Base-by-base conservation (phyloP, 2,888 invertebrate genomes). In the Balanococcus diminutus region DNA sequence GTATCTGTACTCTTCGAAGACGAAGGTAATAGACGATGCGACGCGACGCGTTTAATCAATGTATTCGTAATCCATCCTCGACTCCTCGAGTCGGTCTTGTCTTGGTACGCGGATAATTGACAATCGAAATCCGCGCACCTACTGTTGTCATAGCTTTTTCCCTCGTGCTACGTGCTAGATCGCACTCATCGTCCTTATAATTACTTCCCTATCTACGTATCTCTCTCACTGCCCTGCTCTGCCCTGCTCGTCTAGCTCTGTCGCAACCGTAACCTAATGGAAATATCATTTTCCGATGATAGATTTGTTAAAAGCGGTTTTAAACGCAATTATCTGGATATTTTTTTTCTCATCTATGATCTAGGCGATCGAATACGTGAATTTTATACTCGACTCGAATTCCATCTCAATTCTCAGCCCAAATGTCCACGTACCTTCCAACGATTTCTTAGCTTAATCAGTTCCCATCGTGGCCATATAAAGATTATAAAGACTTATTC, bases 251-350 rank as follows among this genome's bases (percentile, higher is more conserved):
- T 67, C 67, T 28, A 25, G n/a, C 3, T 61, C 25, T 22, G 61
- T 25, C 61, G 61, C 22, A 61, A 61, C 9, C 61, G 61, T n/a
- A 67, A 67, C 67, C 16, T 67, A 67, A 67, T 67, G 67, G 67
- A 67, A 67, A 67, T 67, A 67, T 67, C 67, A 67, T 67, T 28
- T 67, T 28, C 4, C 25, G 67, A 67, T 67, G 67, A 67, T 67
- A 67, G 67, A 67, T 67, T 67, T 31, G 67, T 67, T 67, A 67
- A 67, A 67, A 67, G 67, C 56, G 67, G 14, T 67, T 67, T 67
- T 67, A 67, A 67, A 67, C 67, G 67, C 67, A 28, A 28, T 67
- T 67, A 67, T 67, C 11, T 28, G 67, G 28, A 28, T 67, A 5
- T 61, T 28, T 61, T 28, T 67, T 67, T 67, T 67, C 56, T 8